These are phyloP conservation scores for Griposia aprilina DNA, from an alignment of 2,888 invertebrate species.

Conservation along the genomic window DNA sequence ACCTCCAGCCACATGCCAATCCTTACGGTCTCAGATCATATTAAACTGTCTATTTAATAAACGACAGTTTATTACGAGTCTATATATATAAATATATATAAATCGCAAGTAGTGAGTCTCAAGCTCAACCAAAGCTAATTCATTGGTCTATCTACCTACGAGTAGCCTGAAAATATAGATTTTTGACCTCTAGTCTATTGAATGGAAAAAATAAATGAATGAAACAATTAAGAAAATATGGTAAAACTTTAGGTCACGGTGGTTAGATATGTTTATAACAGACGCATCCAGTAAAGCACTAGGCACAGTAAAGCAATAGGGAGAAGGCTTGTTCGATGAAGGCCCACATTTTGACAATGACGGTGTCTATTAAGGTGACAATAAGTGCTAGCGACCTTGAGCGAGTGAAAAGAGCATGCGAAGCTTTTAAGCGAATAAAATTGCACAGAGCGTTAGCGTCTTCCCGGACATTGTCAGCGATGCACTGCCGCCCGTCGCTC, in stretches of 20 bases:
- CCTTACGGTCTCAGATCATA: not conserved
- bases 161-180: not conserved
- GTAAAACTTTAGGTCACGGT: not conserved
- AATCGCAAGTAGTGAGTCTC: not conserved
- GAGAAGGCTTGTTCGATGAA: not conserved
- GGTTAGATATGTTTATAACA: too few relatives aligned
- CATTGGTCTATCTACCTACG: not conserved
- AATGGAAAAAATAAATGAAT: not conserved
- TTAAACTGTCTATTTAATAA: not conserved
- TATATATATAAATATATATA: too few relatives aligned
- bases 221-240: not conserved
- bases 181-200: not conserved
- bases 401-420: too few relatives aligned
- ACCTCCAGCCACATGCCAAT: too few relatives aligned
- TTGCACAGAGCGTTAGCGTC: too few relatives aligned
- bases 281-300: not conserved
- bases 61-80: too few relatives aligned
- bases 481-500: too few relatives aligned
- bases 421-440: too few relatives aligned
- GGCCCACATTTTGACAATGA: not conserved
- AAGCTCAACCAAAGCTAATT: not conserved
- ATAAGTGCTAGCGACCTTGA: too few relatives aligned
- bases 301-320: too few relatives aligned
- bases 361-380: slow-evolving; percentile 2
- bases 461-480: too few relatives aligned